A percentile compares a stretch with the other conserved stretches of the same genome.
Conservation (phyloP, 2,888 invertebrate genomes). For the Tethea ocularis region DNA sequence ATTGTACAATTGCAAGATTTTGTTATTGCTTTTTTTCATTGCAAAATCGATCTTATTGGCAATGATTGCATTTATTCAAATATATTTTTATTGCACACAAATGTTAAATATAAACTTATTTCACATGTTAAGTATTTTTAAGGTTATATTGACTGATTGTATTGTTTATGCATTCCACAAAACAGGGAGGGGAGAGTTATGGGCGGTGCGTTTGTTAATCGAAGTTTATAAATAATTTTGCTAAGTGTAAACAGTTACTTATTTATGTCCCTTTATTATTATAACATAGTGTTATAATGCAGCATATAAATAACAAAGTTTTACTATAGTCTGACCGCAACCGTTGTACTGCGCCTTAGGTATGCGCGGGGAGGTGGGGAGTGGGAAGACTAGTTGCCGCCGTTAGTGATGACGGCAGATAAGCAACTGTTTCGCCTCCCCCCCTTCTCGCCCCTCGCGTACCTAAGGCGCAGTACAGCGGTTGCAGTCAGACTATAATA, state of each 20-base stretch:
- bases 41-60: neutral
- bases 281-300: neutral
- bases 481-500: too few species aligned
- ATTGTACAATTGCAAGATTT: neutral
- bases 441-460: too few species aligned
- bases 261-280: neutral
- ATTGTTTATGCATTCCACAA: conserved; percentile 14
- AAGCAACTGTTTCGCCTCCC: too few species aligned
- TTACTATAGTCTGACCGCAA: too few species aligned
- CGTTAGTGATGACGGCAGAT: too few species aligned
- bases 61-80: neutral
- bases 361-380: too few species aligned
- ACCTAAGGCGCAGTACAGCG: too few species aligned
- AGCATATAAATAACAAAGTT: neutral
- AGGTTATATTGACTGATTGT: conserved; percentile 24
- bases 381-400: too few species aligned
- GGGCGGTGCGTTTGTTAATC: neutral
- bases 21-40: neutral
- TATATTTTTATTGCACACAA: neutral
- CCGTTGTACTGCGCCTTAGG: too few species aligned
- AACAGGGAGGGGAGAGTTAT: conserved; percentile 2
- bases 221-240: neutral
- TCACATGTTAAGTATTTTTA: conserved; percentile 24
- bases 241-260: neutral
- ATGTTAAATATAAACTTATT: conserved; percentile 18